These are phyloP conservation scores for Equus przewalskii DNA, from an alignment of 2,113 vertebrate genomes.

Conservation along the genomic window DNA sequence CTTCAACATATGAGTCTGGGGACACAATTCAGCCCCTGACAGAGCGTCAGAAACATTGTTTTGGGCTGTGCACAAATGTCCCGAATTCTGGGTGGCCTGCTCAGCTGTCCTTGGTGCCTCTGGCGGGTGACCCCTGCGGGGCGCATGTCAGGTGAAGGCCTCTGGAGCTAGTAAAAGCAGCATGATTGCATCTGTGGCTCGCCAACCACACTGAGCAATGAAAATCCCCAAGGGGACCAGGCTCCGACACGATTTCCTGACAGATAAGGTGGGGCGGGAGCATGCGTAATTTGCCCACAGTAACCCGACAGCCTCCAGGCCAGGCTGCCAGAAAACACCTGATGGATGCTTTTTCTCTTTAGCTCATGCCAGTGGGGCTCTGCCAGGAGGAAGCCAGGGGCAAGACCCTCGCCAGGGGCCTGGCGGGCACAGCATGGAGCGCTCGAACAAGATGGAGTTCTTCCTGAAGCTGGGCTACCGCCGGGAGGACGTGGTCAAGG, in stretches of 20 bases:
- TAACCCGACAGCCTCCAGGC: neutral
- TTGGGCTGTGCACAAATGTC: neutral
- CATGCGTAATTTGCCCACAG: neutral
- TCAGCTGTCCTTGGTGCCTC: neutral
- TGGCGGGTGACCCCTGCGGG: neutral
- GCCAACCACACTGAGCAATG: constrained; percentile 76
- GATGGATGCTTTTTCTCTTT: constrained; percentile 53
- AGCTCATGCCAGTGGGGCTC: constrained; percentile 9
- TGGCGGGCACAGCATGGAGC: constrained; percentile 83
- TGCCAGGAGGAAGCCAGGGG: constrained; percentile 54
- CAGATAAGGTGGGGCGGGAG: constrained; percentile 69
- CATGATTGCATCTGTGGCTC: constrained; percentile 68
- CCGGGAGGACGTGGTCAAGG: constrained; percentile 90
- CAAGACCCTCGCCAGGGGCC: neutral
- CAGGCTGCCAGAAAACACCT: constrained; percentile 31
- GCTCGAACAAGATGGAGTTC: constrained; percentile 90
- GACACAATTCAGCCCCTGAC: rapidly evolving
- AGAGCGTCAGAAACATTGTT: neutral
- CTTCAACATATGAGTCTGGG: neutral
- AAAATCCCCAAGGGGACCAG: constrained; percentile 80
- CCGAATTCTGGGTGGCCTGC: neutral
- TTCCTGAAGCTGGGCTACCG: constrained; percentile 94
- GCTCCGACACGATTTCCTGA: constrained; percentile 81
- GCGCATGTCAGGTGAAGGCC: constrained; percentile 31
- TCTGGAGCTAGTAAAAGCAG: neutral